Percentiles rank a stretch among this genome's conserved stretches.
These are phyloP conservation scores for Araneus ventricosus DNA, from an alignment of 1,140 invertebrate species.

Conservation along the genomic window DNA sequence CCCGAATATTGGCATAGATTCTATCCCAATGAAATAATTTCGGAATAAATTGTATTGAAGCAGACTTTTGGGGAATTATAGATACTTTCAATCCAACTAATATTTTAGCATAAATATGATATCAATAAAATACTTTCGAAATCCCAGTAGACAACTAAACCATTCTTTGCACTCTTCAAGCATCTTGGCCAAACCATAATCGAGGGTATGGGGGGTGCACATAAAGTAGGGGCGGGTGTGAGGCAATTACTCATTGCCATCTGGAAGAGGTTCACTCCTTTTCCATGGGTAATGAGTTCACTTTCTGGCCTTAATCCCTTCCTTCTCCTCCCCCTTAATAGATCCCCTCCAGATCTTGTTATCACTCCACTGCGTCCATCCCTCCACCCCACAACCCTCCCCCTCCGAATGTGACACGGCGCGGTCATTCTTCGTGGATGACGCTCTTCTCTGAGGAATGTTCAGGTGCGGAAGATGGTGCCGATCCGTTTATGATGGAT, in stretches of 20 bases:
- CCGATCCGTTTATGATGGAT: neutral
- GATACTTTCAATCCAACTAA: no score
- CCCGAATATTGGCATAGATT: no score
- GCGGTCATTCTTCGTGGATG: neutral
- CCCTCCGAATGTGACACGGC: neutral
- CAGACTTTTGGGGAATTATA: no score
- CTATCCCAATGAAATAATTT: no score
- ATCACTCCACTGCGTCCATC: slow-evolving; percentile 46
- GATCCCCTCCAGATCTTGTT: slow-evolving; percentile 63
- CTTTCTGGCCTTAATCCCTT: slow-evolving; percentile 61
- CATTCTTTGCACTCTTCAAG: neutral
- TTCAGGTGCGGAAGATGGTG: neutral
- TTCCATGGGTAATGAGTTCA: slow-evolving; percentile 65
- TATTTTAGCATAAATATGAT: no score
- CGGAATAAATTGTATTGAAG: no score
- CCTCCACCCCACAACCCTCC: neutral
- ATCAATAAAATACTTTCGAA: no score
- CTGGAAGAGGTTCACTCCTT: slow-evolving; percentile 56
- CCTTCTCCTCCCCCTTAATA: slow-evolving; percentile 36
- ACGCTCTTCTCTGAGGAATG: neutral
- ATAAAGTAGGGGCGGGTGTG: neutral
- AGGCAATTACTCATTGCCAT: slow-evolving; percentile 64
- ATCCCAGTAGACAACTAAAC: no score
- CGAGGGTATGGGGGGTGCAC: neutral
- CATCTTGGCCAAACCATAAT: neutral